These are phyloP conservation scores for Blomia tropicalis DNA, from an alignment of 2,888 invertebrate genomes.

Conservation along the genomic window DNA sequence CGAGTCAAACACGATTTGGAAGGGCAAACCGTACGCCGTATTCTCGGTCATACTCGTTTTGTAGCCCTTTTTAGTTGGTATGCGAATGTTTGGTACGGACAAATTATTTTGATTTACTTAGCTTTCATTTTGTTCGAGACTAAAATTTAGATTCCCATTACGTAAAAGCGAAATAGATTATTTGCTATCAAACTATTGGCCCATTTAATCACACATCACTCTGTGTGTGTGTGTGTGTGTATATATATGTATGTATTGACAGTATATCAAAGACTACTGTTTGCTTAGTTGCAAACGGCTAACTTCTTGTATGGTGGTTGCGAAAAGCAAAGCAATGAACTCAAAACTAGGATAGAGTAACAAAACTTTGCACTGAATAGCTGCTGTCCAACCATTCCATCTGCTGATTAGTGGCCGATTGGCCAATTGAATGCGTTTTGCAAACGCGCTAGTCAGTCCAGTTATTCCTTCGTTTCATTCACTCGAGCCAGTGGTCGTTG, in stretches of 20 bases:
- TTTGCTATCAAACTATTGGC: not conserved
- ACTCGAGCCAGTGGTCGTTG: too few relatives aligned
- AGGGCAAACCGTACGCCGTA: too few relatives aligned
- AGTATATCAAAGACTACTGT: not conserved
- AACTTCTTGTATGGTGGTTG: not conserved
- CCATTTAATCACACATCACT: constrained; percentile 6
- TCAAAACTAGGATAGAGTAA: too few relatives aligned
- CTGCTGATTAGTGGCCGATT: not conserved
- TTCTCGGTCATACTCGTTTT: too few relatives aligned
- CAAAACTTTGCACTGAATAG: not conserved
- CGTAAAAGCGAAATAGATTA: not conserved
- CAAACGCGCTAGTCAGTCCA: not conserved
- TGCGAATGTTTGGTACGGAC: too few relatives aligned
- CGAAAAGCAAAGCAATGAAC: not conserved
- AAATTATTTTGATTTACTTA: constrained; percentile 12
- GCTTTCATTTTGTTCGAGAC: not conserved
- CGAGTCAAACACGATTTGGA: too few relatives aligned
- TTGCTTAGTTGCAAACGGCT: too few relatives aligned
- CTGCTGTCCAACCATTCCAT: not conserved
- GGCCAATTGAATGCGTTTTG: not conserved
- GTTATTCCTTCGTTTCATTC: not conserved
- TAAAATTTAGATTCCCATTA: not conserved
- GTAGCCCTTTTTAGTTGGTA: too few relatives aligned
- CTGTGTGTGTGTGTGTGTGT: too few relatives aligned
- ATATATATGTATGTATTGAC: too few relatives aligned